These are phyloP conservation scores for Aspidoscelis tigris DNA, from an alignment of 2,113 vertebrate species.

Conservation along the genomic window DNA sequence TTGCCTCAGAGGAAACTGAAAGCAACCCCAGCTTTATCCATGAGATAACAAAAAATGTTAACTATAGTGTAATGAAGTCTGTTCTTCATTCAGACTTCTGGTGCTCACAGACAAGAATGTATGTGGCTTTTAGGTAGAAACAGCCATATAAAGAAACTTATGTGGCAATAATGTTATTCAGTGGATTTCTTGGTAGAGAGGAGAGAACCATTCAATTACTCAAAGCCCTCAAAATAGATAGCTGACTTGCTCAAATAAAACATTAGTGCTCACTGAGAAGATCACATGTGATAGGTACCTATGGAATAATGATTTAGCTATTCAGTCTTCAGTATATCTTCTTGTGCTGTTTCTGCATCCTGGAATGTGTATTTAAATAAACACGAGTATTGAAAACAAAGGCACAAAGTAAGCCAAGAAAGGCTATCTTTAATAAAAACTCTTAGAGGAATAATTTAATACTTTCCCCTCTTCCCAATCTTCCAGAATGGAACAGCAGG, in stretches of 20 bases:
- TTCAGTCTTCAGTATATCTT: background rate
- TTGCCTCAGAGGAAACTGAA: too few species aligned
- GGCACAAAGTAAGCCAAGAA: background rate
- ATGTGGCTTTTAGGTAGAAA: too few species aligned
- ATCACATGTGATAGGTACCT: constrained; percentile 16
- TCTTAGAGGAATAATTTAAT: too few species aligned
- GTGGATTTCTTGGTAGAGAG: background rate
- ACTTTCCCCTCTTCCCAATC: background rate
- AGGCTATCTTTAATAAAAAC: too few species aligned
- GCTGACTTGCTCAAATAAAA: constrained; percentile 14
- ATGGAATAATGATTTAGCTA: background rate
- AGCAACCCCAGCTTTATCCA: too few species aligned
- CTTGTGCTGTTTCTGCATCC: background rate
- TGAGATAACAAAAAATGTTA: too few species aligned
- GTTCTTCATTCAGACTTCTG: too few species aligned
- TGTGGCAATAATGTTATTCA: too few species aligned
- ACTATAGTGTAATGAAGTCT: too few species aligned
- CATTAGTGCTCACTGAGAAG: constrained; percentile 31
- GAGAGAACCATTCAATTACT: background rate
- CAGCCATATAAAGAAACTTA: too few species aligned
- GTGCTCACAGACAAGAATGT: too few species aligned
- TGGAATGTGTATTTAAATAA: background rate
- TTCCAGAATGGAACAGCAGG: background rate
- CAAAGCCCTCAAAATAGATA: constrained; percentile 18
- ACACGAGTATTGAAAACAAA: background rate